Evolutionary conservation across 2,888 invertebrate species (phyloP), one percentile per base, ranked within the genome.

Genomic region (Drosophila paramelanica): DNA sequence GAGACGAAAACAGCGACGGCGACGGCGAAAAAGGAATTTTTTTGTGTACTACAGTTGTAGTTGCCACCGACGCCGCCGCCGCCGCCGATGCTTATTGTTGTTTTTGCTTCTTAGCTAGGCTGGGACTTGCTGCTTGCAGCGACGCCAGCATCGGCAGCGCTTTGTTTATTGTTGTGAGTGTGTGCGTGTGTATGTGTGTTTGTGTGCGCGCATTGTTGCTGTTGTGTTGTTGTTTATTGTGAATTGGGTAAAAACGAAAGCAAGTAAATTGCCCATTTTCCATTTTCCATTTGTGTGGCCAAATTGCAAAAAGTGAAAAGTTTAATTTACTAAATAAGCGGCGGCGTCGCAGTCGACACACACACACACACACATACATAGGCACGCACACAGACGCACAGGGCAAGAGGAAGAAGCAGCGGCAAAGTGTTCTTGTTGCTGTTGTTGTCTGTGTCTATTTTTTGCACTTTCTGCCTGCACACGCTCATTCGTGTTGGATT

Each of bases 401-500:
- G 51, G n/a, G 43, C 14, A 17, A 33, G 38, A 31, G 17, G 45
- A 36, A 60, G 50, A 56, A 49, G 66, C 33, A 59, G 80, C 84
- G 83, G 84, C 81, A 74, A 73, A 71, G 81, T 74, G 79, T 71
- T 77, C 65, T 68, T 58, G 47, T 27, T 57, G 58, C 39, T 39
- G 56, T 66, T 76, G 73, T 73, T 69, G 72, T 86, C 68, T 76
- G 67, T 71, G 81, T 81, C 82, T 89, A 83, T 83, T 88, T 81
- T 88, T 88, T 87, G 78, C 80, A 77, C 80, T 79, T 83, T 80
- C 73, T 75, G 79, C 83, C 74, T 85, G 76, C 77, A 77, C 88
- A 89, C 83, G 89, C 86, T 79, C 74, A 72, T 85, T 89, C 88
- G 85, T 81, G 82, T 89, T 85, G 87, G 89, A 85, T 85, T 85